These are phyloP conservation scores for Drosophila dives DNA, from an alignment of 2,888 invertebrate genomes.

Conservation along the genomic window DNA sequence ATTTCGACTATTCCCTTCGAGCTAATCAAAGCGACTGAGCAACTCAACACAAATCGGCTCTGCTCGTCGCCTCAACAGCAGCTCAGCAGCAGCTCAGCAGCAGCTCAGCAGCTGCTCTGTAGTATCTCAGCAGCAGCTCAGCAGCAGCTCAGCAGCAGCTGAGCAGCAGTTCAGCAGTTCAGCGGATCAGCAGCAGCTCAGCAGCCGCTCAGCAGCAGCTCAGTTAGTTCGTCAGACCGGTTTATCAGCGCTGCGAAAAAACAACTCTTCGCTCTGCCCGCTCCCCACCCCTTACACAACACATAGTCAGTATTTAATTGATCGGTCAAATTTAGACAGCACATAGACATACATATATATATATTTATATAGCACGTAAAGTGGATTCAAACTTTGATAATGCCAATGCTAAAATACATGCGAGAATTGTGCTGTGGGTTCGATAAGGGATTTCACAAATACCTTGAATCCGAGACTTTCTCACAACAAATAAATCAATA, in stretches of 20 bases:
- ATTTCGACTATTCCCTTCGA: constrained; percentile 45
- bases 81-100: not conserved
- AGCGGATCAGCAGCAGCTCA: constrained; percentile 7
- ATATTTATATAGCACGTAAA: not conserved
- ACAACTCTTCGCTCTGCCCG: constrained; percentile 2
- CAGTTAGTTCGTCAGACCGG: constrained; percentile 18
- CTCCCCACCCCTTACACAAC: not conserved
- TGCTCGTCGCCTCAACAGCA: not conserved
- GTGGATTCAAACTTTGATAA: not conserved
- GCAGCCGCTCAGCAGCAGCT: constrained; percentile 3
- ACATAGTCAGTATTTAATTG: constrained; percentile 16
- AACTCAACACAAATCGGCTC: not conserved
- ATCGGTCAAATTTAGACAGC: constrained; percentile 4
- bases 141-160: constrained; percentile 7
- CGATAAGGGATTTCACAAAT: not conserved
- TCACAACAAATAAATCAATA: not conserved
- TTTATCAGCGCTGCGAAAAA: constrained; percentile 31
- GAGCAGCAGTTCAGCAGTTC: no score
- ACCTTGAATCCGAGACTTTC: not conserved
- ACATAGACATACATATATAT: not conserved
- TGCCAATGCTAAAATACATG: not conserved
- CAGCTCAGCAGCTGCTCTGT: not conserved
- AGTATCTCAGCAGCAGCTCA: not conserved
- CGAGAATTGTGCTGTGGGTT: not conserved
- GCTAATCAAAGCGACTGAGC: constrained; percentile 44